Evolutionary conservation across 2,797 vertebrate species (phyloP).

Genomic region (Takifugu ocellatus): DNA sequence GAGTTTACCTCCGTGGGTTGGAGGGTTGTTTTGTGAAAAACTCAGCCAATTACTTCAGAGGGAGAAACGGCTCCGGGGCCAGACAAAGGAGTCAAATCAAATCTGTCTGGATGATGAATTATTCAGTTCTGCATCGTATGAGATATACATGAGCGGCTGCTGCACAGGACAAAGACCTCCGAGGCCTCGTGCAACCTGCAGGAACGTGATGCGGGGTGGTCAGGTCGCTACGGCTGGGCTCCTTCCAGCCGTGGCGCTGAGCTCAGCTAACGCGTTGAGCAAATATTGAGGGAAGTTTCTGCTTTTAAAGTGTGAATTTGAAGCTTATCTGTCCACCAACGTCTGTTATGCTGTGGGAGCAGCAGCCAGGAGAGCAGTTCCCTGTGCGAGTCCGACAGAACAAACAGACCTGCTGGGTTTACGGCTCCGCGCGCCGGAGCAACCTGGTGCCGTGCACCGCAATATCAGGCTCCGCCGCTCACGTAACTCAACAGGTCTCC

Average conservation of each 20-base stretch:
- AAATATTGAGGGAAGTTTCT: neutral
- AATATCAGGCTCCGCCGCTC: neutral
- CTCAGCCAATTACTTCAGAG: slow-evolving; percentile 12
- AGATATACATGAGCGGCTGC: slow-evolving; percentile 53
- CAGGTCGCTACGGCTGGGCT: slow-evolving; percentile 2
- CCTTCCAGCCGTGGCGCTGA: too few species aligned
- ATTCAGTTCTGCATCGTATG: slow-evolving; percentile 64
- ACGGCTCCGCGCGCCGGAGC: slow-evolving; percentile 4
- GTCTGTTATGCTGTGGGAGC: slow-evolving; percentile 11
- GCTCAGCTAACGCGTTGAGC: too few species aligned
- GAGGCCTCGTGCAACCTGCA: slow-evolving; percentile 5
- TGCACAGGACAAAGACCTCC: slow-evolving; percentile 44
- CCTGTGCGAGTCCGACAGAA: slow-evolving; percentile 11
- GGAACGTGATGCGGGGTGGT: slow-evolving; percentile 23
- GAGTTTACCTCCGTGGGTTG: too few species aligned
- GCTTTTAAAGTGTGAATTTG: neutral
- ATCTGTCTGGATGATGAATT: slow-evolving; percentile 66
- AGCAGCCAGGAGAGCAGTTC: neutral
- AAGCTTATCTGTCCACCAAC: neutral
- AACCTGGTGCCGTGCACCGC: slow-evolving; percentile 2
- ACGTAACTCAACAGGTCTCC: neutral
- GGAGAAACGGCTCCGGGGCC: neutral
- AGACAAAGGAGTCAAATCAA: slow-evolving; percentile 55
- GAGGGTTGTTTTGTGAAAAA: neutral
- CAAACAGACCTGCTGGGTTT: slow-evolving; percentile 1